Base-by-base conservation (phyloP, 23 tunicate species). In the Ascidia mentula region DNA sequence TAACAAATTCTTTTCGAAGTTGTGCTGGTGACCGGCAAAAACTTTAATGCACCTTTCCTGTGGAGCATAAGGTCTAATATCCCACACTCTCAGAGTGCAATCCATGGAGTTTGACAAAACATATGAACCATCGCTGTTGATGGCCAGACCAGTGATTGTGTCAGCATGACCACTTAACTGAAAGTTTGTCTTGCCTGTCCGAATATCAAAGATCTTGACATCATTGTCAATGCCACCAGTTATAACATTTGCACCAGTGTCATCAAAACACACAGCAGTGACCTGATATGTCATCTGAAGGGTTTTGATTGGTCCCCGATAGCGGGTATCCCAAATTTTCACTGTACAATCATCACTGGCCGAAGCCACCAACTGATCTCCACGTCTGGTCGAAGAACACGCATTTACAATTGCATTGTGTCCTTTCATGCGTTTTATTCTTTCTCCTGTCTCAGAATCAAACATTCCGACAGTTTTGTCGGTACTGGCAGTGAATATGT, bases 401-500 rank as follows among this genome's bases (percentile, higher is more conserved):
- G 95, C 77, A 45, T 95, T 95, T 0, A 95, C 98, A 61, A 95
- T 89, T n/a, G 82, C 81, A 73, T 95, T 87, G 80, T 95, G 98
- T 0, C 98, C 98, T 78, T 95, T 95, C 98, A 95, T 95, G 74
- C 95, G 78, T 74, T 95, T 95, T 0, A 95, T 76, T 65, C 90
- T 81, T 46, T 92, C 87, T 3, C 98, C 98, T 28, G 98, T 85
- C 36, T 95, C 95, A 40, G 78, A 42, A 69, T 95, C 98, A 74
- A 95, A 95, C 85, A 95, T 78, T 30, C 98, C 98, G 34, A 95
- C 91, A 32, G 98, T 95, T 82, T 95, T 89, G 75, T 95, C 98
- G 32, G 91, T 84, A 59, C 95, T 89, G 1, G 95, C 95, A 0
- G 98, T 95, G 75, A 85, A 89, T 13, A 95, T 72, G 37, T 40